These are phyloP conservation scores for Phodopus roborovskii DNA, from an alignment of 2,113 vertebrate genomes.

Conservation along the genomic window DNA sequence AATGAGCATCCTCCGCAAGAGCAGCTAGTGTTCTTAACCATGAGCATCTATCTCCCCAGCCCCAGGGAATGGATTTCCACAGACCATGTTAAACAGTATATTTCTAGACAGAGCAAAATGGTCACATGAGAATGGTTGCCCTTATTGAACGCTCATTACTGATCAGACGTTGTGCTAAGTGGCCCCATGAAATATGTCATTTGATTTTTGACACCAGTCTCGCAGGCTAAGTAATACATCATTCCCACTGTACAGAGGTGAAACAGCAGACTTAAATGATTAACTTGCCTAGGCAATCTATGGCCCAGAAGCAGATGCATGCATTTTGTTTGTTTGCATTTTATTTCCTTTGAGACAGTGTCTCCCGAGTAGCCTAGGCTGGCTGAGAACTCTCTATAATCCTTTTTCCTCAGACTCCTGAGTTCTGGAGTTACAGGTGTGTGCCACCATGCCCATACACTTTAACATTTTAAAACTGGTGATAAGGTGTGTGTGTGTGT, in stretches of 20 bases:
- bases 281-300: neutral
- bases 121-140: neutral
- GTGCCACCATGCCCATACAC: neutral
- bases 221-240: neutral
- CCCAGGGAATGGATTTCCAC: neutral
- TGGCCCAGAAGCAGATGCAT: neutral
- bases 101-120: neutral
- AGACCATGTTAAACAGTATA: neutral
- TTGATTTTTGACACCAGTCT: neutral
- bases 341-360: neutral
- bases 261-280: neutral
- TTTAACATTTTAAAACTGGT: neutral
- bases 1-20: neutral
- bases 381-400: neutral
- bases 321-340: neutral
- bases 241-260: neutral
- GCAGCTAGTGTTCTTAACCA: neutral
- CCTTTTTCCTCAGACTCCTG: neutral
- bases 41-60: neutral
- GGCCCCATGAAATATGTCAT: neutral
- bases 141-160: neutral
- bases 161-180: neutral
- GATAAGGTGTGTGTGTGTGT: neutral
- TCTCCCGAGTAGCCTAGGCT: neutral
- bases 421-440: neutral